Percentiles rank a stretch among this genome's conserved stretches.
These are phyloP conservation scores for Leptopilina clavipes DNA, from an alignment of 1,140 invertebrate species.

Conservation along the genomic window DNA sequence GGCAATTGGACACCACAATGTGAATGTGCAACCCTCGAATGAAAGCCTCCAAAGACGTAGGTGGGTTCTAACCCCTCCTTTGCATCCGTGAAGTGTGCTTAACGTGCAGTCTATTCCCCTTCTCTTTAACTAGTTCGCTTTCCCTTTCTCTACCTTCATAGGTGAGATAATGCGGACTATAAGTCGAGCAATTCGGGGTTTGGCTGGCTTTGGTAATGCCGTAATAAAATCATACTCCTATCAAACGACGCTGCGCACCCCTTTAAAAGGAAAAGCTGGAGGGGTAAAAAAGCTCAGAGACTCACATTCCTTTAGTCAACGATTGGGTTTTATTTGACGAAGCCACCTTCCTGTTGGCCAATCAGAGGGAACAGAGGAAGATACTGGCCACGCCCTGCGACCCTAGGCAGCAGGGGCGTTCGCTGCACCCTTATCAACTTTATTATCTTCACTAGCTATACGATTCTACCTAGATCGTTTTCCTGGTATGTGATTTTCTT, in stretches of 20 bases:
- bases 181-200: constrained; percentile 74
- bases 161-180: constrained; percentile 74
- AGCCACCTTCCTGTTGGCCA: constrained; percentile 66
- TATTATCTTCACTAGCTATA: constrained; percentile 71
- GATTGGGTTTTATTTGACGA: constrained; percentile 76
- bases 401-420: constrained; percentile 41
- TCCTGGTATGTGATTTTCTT: constrained; percentile 66
- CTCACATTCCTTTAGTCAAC: constrained; percentile 73
- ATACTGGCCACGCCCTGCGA: constrained; percentile 66
- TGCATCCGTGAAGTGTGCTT: constrained; percentile 42
- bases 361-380: constrained; percentile 61
- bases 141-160: constrained; percentile 50
- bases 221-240: constrained; percentile 76
- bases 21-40: constrained; percentile 67
- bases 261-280: constrained; percentile 58
- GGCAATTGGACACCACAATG: constrained; percentile 56
- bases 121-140: constrained; percentile 42
- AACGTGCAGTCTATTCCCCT: constrained; percentile 23
- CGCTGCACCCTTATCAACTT: constrained; percentile 74
- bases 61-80: constrained; percentile 48
- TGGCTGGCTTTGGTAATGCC: constrained; percentile 73
- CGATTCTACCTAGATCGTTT: constrained; percentile 63
- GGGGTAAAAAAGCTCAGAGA: constrained; percentile 56
- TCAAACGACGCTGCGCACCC: constrained; percentile 70
- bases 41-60: constrained; percentile 65